A percentile compares a stretch with the other conserved stretches of the same genome.
Evolutionary conservation across 2,797 vertebrate genomes (phyloP).

Genomic region (Galagoides demidoff): DNA sequence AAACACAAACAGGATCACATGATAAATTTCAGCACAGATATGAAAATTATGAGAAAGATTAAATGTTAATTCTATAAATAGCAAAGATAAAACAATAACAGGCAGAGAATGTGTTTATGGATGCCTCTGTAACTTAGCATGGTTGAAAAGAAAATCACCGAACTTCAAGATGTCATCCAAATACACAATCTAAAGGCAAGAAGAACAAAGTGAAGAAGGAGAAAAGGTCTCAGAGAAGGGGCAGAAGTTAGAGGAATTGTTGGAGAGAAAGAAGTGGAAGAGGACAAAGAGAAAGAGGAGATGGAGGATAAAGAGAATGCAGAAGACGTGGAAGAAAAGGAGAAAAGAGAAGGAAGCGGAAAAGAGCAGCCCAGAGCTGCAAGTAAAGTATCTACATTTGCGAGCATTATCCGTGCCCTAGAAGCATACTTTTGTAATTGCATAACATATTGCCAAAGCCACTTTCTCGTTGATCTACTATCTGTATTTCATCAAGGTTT

Average conservation of each 20-base stretch:
- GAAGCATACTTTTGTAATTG: neutral
- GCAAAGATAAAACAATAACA: neutral
- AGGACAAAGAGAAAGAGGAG: neutral
- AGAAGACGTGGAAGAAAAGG: too few relatives aligned
- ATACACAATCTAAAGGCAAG: neutral
- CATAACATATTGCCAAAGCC: neutral
- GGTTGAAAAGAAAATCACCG: neutral
- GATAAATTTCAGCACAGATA: neutral
- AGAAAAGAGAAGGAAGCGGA: neutral
- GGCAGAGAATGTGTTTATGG: neutral
- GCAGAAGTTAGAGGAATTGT: fast-evolving
- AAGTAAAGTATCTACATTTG: neutral
- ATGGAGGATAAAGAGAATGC: neutral
- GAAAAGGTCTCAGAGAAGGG: neutral
- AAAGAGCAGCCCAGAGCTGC: neutral
- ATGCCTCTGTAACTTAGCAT: neutral
- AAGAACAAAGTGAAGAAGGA: neutral
- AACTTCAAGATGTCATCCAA: neutral
- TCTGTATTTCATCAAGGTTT: neutral
- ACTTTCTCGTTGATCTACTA: neutral
- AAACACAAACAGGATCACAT: neutral
- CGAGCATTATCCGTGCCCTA: neutral
- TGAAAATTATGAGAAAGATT: neutral
- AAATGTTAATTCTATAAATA: neutral
- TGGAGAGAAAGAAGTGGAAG: neutral